Evolutionary conservation across 2,113 vertebrate genomes (phyloP).

Genomic region (Tragelaphus buxtoni): DNA sequence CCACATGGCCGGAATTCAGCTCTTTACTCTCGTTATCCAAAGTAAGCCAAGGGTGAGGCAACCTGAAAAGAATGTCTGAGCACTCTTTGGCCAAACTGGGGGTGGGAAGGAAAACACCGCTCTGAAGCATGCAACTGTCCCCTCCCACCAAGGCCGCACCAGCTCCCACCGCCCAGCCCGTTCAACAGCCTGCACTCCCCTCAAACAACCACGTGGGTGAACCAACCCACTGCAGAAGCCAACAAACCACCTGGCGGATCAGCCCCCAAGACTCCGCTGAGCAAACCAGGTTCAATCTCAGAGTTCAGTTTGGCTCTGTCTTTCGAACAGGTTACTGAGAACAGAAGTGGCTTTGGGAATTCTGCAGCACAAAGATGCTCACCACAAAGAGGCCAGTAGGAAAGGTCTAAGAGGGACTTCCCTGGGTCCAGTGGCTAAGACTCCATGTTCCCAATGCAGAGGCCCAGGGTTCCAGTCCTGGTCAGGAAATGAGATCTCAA

Average conservation of each 20-base stretch:
- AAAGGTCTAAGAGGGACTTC: not conserved
- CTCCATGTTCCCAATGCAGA: not conserved
- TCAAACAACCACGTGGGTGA: not conserved
- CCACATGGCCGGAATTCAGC: not conserved
- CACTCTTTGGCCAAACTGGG: not conserved
- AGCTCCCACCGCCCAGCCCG: not conserved
- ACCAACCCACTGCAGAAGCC: not conserved
- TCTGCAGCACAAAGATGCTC: not conserved
- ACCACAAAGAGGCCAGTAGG: not conserved
- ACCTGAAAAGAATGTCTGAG: conserved; percentile 3
- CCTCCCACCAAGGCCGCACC: not conserved
- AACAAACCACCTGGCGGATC: not conserved
- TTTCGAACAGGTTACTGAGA: not conserved
- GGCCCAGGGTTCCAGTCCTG: not conserved
- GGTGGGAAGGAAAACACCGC: not conserved
- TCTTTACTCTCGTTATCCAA: not conserved
- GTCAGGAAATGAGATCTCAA: not conserved
- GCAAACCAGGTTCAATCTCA: not conserved
- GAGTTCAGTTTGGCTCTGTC: not conserved
- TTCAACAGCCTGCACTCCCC: not conserved
- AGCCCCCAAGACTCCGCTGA: not conserved
- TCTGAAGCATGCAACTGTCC: not conserved
- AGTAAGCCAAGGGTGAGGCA: not conserved
- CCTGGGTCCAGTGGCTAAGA: not conserved
- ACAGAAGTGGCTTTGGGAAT: not conserved